Base-by-base conservation (phyloP, 2,797 vertebrate genomes). In the Sus cebifrons region DNA sequence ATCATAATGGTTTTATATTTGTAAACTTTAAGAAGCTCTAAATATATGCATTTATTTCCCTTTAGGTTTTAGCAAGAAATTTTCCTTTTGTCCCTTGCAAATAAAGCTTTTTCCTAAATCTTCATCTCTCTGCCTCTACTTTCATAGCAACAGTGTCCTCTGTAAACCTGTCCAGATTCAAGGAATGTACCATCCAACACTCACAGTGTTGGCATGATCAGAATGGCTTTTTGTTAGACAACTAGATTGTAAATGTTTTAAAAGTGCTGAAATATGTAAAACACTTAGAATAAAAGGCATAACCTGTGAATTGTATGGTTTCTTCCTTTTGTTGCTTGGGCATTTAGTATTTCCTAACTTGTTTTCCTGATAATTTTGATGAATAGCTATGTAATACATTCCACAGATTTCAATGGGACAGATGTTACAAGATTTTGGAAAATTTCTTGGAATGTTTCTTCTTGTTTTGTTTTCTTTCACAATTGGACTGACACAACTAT, bases 371-470 rank as follows among this genome's bases (percentile, higher is more conserved):
- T 88, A 91, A 96, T 83, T 71, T 95, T 95, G 86, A 82, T 64
- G 54, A 92, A 64, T 9, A 77, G 25, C 15, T 67, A 1, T 96
- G 68, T 96, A 90, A 97, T 98, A 40, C 95, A 1, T 98, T 98
- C 94, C 89, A 88, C 98, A 99, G 99, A 99, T 99, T 98, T 99
- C 99, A 75, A 99, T 99, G 99, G 99, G 99, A 77, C 99, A 99
- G 98, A 99, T 99, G 99, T 99, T 99, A 96, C 99, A 99, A 98
- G 99, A 99, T 98, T 99, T 99, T 97, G 99, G 99, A 75, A 99
- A 99, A 98, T 99, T 99, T 97, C 98, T 99, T 94, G 99, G 99
- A 88, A 99, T 99, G 98, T 99, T 99, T 97, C 99, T 99, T 96
- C 99, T 99, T 86, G 99, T 99, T 87, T 98, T 99, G 79, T 99